Percentiles rank a stretch among this genome's conserved stretches.
These are phyloP conservation scores for Orgyia antiqua DNA, from an alignment of 2,888 invertebrate genomes.

Conservation along the genomic window DNA sequence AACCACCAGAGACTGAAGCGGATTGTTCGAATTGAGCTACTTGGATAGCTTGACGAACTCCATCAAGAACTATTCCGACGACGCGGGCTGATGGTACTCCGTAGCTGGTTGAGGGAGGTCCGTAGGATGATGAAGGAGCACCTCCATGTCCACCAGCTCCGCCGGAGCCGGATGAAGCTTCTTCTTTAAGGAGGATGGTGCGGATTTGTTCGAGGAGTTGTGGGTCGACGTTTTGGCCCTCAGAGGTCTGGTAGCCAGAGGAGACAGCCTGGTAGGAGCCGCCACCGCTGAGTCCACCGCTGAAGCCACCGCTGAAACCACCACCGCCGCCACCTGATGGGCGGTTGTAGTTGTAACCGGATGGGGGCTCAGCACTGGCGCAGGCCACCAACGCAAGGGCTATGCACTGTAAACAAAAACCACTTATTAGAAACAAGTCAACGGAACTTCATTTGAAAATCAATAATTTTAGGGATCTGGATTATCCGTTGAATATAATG, in stretches of 20 bases:
- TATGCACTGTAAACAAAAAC: constrained; percentile 82
- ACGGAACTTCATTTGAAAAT: no score
- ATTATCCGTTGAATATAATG: no score
- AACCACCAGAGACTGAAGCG: constrained; percentile 47
- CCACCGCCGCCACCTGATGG: constrained; percentile 76
- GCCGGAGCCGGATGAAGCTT: constrained; percentile 78
- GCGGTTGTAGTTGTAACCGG: constrained; percentile 86
- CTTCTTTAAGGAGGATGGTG: constrained; percentile 90
- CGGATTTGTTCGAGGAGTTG: constrained; percentile 90
- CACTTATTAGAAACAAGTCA: constrained; percentile 13
- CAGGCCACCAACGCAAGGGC: constrained; percentile 88
- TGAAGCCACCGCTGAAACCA: constrained; percentile 45
- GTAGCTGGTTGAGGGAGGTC: constrained; percentile 79
- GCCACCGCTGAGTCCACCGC: constrained; percentile 72
- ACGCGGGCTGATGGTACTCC: constrained; percentile 76
- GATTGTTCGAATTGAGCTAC: constrained; percentile 90
- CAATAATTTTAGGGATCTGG: no score
- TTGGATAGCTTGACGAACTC: constrained; percentile 91
- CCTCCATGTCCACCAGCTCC: constrained; percentile 80
- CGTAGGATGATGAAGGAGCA: constrained; percentile 82
- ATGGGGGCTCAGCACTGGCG: constrained; percentile 86
- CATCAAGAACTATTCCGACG: constrained; percentile 90
- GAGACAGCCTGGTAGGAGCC: constrained; percentile 87
- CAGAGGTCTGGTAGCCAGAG: constrained; percentile 87
- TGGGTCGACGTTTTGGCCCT: constrained; percentile 89